Evolutionary conservation across 2,888 invertebrate genomes (phyloP), one percentile per base, ranked within the genome.

Genomic region (Hartigia nigra): DNA sequence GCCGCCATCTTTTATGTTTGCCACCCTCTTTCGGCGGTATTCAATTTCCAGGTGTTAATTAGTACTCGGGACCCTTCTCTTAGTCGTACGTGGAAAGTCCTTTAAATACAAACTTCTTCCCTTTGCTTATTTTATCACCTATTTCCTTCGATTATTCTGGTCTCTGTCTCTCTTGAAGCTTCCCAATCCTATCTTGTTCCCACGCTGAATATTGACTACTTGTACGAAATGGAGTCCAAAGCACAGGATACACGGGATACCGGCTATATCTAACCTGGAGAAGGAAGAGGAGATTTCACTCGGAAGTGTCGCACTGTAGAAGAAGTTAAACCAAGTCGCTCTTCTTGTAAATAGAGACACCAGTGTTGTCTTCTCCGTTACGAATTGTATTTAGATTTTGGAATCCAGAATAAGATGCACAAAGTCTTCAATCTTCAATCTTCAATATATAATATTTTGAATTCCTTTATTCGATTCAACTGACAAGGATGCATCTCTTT

Each of bases 1-100:
- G 37, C 69, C 37, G 37, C 69, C 74, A 76, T 37, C 36, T 70
- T 39, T 14, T 34, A 11, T 31, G 31, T 75, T 31, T 72, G 11
- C 76, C 31, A 36, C 36, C 69, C 76, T 78, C 69, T 31, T 74
- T 37, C 31, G 37, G 31, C 12, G n/a, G 35, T 55, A 23, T 23
- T 55, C 55, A 23, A 55, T 55, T 55, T 55, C 23, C 55, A 23
- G 55, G 55, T 55, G 55, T 23, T 23, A 55, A 55, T 55, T 55
- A 55, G 55, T 55, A 55, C 23, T 9, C 23, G 23, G 55, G 9
- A 9, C 9, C 39, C 55, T 23, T 55, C 5, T 23, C 23, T 55
- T 55, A 5, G 55, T 55, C 55, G 2, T 55, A 55, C 23, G 55
- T 55, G 55, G 23, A 55, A 55, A 55, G 23, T 23, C 23, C 23